A percentile compares a stretch with the other conserved stretches of the same genome.
These are phyloP conservation scores for Achroia grisella DNA, from an alignment of 1,140 invertebrate genomes.

Conservation along the genomic window DNA sequence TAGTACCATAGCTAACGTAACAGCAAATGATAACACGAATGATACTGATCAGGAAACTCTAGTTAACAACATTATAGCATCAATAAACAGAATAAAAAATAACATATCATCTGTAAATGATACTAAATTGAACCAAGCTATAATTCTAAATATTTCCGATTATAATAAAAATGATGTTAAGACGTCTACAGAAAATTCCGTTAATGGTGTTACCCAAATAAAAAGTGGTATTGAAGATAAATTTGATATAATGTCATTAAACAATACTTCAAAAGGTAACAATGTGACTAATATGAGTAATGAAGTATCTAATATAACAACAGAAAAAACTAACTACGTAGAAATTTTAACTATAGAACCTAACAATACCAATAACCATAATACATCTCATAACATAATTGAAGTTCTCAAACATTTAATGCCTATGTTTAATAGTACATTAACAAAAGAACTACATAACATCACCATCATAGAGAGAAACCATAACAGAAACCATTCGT, in stretches of 20 bases:
- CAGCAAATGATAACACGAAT: conserved; percentile 27
- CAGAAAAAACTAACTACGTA: conserved; percentile 37
- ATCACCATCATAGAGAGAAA: conserved; percentile 63
- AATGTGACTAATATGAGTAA: conserved; percentile 16
- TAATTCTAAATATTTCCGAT: conserved; percentile 39
- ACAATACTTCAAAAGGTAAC: conserved; percentile 15
- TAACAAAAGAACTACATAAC: conserved; percentile 57
- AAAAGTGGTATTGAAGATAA: conserved; percentile 56
- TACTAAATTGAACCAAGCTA: conserved; percentile 45
- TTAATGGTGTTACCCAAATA: conserved; percentile 28
- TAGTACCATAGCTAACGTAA: conserved; percentile 36
- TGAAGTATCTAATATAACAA: conserved; percentile 14
- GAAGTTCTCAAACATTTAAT: conserved; percentile 61
- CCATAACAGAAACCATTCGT: conserved; percentile 51
- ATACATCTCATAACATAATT: conserved; percentile 45
- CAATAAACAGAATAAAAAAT: conserved; percentile 60
- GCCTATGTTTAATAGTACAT: conserved; percentile 51
- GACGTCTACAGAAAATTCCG: conserved; percentile 6
- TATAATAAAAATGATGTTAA: conserved; percentile 14
- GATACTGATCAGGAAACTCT: conserved; percentile 47
- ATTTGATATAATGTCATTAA: conserved; percentile 20
- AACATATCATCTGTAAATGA: conserved; percentile 36
- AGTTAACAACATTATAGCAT: conserved; percentile 57
- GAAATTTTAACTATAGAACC: conserved; percentile 61
- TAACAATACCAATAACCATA: conserved; percentile 35